These are phyloP conservation scores for Phylloscopus whistleri DNA, from an alignment of 2,113 vertebrate species.

Conservation along the genomic window DNA sequence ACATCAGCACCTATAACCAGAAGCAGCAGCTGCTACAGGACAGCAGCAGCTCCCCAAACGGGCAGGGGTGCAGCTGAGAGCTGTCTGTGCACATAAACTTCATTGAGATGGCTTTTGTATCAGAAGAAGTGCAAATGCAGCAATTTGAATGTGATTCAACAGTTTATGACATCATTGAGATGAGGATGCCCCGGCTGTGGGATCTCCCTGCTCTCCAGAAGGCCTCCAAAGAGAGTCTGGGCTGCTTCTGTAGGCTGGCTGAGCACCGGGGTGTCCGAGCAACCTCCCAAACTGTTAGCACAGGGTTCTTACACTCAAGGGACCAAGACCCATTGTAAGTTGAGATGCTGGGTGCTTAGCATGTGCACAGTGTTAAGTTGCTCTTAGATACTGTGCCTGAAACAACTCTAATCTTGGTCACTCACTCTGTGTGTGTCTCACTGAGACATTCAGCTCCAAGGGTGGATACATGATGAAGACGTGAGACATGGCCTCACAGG, in stretches of 20 bases:
- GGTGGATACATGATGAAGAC: not conserved
- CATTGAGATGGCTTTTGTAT: not conserved
- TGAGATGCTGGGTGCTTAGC: fast-evolving
- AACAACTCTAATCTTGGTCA: not conserved
- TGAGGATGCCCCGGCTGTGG: not conserved
- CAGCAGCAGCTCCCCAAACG: not conserved
- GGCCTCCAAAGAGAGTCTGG: not conserved
- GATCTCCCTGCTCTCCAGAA: not conserved
- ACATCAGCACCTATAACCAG: not conserved
- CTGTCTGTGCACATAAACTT: not conserved
- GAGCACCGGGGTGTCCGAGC: fast-evolving
- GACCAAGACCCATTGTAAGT: not conserved
- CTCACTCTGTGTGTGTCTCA: not conserved
- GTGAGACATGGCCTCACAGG: fast-evolving
- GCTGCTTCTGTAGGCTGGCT: not conserved
- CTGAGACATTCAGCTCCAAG: too few relatives aligned
- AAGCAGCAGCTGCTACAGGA: not conserved
- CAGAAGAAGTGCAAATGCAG: not conserved
- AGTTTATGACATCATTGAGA: not conserved
- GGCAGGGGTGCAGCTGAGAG: not conserved
- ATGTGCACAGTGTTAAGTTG: fast-evolving
- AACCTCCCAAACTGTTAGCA: not conserved
- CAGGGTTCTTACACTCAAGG: not conserved
- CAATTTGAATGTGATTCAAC: not conserved
- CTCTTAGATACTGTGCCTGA: not conserved